Conservation (phyloP, 1,140 invertebrate genomes). For the Drosophila auraria region DNA sequence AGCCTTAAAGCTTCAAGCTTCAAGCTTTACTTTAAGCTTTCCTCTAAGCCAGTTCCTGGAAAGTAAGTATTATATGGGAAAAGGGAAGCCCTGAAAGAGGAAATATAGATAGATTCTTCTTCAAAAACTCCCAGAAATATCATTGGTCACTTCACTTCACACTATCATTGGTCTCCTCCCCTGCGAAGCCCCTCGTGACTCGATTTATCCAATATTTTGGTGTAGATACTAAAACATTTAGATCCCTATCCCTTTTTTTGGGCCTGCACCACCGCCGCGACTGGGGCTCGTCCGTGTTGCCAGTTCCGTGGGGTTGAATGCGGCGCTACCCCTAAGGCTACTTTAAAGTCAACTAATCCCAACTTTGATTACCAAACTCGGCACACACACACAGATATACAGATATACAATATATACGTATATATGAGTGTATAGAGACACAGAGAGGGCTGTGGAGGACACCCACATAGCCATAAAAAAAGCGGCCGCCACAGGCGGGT, state of each 20-base stretch:
- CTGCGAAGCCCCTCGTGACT: neutral
- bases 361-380: conserved; percentile 50
- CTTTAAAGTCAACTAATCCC: conserved; percentile 62
- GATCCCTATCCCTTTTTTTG: conserved; percentile 22
- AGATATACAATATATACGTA: neutral
- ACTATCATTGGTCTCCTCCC: neutral
- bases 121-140: too few relatives aligned
- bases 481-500: conserved; percentile 41
- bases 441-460: neutral
- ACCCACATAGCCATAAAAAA: conserved; percentile 35
- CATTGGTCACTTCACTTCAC: neutral
- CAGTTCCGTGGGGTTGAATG: conserved; percentile 18
- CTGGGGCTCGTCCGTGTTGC: neutral
- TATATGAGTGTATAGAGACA: conserved; percentile 2
- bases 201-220: conserved; percentile 11
- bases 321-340: conserved; percentile 44
- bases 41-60: too few relatives aligned
- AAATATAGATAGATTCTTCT: too few relatives aligned
- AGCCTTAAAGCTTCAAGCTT: too few relatives aligned
- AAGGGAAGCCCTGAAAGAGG: too few relatives aligned
- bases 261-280: conserved; percentile 24
- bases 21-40: too few relatives aligned
- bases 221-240: conserved; percentile 42
- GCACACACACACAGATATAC: conserved; percentile 15
- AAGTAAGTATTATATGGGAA: too few relatives aligned